Conservation (phyloP, 53 echinoderm and acorn worm genomes). For the Zoroaster sp. region DNA sequence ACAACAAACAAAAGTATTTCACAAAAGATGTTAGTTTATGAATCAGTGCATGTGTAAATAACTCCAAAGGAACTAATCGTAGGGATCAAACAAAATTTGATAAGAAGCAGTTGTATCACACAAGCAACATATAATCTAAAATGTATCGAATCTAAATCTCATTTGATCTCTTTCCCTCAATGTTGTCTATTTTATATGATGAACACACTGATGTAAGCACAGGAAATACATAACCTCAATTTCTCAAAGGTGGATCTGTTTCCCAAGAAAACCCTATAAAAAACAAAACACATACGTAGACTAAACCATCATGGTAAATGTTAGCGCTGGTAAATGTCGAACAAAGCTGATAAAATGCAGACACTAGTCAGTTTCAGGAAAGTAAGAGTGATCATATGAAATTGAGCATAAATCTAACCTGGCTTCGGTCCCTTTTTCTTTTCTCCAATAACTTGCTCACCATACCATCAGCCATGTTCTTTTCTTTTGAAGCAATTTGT, state of each 20-base stretch:
- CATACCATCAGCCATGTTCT: background rate
- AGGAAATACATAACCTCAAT: background rate
- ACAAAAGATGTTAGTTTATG: background rate
- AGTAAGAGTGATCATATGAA: background rate
- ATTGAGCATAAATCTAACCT: background rate
- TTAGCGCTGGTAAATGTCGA: background rate
- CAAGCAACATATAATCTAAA: background rate
- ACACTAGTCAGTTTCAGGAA: background rate
- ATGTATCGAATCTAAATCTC: background rate
- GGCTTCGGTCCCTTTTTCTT: background rate
- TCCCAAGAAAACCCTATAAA: background rate
- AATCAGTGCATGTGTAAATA: background rate
- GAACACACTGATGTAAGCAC: background rate
- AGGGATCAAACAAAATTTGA: too few species aligned
- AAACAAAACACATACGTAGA: background rate
- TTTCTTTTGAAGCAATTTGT: background rate
- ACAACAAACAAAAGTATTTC: background rate
- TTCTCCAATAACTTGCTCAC: background rate
- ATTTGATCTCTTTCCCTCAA: background rate
- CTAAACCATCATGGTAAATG: background rate
- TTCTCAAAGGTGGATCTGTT: background rate
- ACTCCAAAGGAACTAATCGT: background rate
- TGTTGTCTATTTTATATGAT: too few species aligned
- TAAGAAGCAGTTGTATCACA: background rate
- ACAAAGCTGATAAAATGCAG: background rate